Percentiles rank a stretch among this genome's conserved stretches.
Conservation (phyloP, 2,888 invertebrate genomes). For the Luperina nickerlii region DNA sequence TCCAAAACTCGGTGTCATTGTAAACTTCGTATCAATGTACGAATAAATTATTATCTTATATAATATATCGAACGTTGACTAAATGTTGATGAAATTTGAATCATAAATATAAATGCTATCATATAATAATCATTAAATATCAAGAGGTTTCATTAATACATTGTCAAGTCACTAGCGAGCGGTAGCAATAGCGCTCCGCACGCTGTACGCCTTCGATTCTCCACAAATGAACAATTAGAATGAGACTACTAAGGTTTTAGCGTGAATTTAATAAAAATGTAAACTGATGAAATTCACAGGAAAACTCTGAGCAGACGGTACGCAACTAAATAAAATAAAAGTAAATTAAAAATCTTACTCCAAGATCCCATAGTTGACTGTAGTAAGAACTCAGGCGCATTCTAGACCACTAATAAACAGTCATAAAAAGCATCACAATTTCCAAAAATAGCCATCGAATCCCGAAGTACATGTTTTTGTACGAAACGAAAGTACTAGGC, state of each 20-base stretch:
- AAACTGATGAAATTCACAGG: not conserved
- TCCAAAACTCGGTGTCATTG: not conserved
- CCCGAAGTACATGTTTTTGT: conserved; percentile 41
- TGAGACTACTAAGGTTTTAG: not conserved
- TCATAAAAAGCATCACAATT: conserved; percentile 40
- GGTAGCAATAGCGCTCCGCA: not conserved
- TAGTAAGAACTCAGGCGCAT: conserved; percentile 77
- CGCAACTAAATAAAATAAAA: not conserved
- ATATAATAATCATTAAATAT: not conserved
- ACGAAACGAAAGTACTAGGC: conserved; percentile 69
- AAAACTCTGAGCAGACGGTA: not conserved
- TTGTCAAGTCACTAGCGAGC: not conserved
- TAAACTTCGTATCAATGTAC: not conserved
- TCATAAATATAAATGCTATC: not conserved
- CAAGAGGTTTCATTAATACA: too few relatives aligned
- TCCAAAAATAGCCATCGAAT: conserved; percentile 46
- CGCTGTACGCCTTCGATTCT: conserved; percentile 25
- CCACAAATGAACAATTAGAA: not conserved
- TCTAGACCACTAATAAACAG: conserved; percentile 35
- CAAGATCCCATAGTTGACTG: conserved; percentile 77
- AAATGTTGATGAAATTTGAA: not conserved
- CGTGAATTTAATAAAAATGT: not conserved
- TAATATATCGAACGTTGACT: not conserved
- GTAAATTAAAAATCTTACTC: conserved; percentile 69
- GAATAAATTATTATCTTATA: not conserved